Percentiles rank a stretch among this genome's conserved stretches.
phyloP scores from a whole-genome alignment of 2,797 vertebrate genomes.

The Onychomys arenicola region DNA sequence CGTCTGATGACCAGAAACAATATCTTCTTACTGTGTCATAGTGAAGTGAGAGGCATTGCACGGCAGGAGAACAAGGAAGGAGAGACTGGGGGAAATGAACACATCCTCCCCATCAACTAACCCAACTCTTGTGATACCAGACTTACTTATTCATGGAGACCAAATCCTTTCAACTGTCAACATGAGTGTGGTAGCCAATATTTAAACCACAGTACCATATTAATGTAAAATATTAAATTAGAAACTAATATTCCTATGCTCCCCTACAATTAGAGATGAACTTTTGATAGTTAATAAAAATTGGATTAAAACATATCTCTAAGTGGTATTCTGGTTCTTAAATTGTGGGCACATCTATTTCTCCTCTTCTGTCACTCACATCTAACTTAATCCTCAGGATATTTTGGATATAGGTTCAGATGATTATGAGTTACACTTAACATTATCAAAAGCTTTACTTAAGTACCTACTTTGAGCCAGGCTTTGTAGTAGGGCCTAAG shows the following conservation, averaged over 20 bases:
- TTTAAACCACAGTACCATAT: no score
- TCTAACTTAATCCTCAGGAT: background rate
- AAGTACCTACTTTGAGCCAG: no score
- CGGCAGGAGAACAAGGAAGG: rapidly evolving
- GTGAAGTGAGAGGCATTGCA: background rate
- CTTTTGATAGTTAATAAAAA: background rate
- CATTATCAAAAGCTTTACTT: no score
- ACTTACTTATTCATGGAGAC: no score
- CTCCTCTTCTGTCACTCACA: background rate
- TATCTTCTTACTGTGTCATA: background rate
- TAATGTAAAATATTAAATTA: no score
- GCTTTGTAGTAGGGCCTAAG: no score
- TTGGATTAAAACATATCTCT: background rate
- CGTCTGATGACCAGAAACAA: background rate
- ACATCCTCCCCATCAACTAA: background rate
- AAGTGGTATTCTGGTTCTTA: background rate
- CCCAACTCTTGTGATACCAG: background rate
- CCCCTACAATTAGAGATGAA: background rate
- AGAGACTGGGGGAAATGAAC: background rate
- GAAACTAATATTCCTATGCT: no score
- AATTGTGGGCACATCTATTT: background rate
- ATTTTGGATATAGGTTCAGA: background rate
- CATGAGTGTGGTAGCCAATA: background rate
- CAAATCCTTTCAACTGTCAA: background rate
- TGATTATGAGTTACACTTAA: background rate